A percentile compares a stretch with the other conserved stretches of the same genome.
Evolutionary conservation across 1,140 invertebrate genomes (phyloP).

Genomic region (Himalopsyche phryganea): DNA sequence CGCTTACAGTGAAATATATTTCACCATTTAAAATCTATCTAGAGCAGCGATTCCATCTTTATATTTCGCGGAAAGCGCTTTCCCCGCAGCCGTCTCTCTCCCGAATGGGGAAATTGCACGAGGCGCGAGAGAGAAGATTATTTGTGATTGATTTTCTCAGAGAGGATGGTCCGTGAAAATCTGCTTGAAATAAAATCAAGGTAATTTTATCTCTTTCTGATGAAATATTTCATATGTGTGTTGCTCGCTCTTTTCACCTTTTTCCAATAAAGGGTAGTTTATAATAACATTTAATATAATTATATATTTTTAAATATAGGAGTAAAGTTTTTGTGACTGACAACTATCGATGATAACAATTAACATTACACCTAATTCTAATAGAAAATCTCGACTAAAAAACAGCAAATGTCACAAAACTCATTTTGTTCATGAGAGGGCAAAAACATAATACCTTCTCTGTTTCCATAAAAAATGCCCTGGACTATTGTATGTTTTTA

Average conservation of each 20-base stretch:
- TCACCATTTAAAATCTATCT: conserved; percentile 1
- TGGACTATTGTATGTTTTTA: too few species aligned
- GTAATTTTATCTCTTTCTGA: conserved; percentile 5
- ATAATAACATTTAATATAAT: too few species aligned
- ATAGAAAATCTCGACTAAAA: too few species aligned
- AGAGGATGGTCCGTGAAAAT: background rate
- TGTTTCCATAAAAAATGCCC: too few species aligned
- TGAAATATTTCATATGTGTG: conserved; percentile 1
- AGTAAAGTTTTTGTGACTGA: too few species aligned
- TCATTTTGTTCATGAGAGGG: too few species aligned
- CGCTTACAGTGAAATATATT: background rate
- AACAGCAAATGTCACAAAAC: too few species aligned
- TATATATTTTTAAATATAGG: too few species aligned
- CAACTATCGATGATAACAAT: too few species aligned
- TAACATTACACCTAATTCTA: too few species aligned
- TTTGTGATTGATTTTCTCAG: background rate
- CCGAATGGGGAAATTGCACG: background rate
- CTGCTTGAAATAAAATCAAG: background rate
- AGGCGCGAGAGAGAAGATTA: background rate
- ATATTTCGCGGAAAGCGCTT: background rate
- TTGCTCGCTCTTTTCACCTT: conserved; percentile 1
- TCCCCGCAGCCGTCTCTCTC: background rate
- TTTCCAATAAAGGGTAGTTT: background rate
- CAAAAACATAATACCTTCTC: too few species aligned
- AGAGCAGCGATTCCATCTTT: background rate